phyloP scores from a whole-genome alignment of 2,113 vertebrate species.

The Sterrhoptilus dennistouni region DNA sequence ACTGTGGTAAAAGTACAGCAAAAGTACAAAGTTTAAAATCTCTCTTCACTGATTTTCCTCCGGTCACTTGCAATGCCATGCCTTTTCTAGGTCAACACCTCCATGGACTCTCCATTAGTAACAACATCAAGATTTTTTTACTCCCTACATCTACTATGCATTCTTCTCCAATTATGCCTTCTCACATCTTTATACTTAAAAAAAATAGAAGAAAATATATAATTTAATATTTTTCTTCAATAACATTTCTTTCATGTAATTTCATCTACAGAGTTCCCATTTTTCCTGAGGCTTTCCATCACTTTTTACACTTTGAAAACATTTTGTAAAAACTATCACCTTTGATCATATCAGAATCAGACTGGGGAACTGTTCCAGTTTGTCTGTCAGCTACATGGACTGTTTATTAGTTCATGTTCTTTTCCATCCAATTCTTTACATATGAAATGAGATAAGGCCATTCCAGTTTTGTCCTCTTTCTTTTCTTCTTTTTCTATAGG shows the following conservation, averaged over 20 bases:
- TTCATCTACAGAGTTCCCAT: background rate
- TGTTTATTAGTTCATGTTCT: background rate
- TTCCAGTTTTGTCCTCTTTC: background rate
- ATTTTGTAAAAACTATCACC: background rate
- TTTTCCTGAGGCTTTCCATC: background rate
- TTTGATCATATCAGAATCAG: background rate
- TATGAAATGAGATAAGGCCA: background rate
- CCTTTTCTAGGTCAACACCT: background rate
- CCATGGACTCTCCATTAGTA: background rate
- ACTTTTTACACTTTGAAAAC: background rate
- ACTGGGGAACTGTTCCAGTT: background rate
- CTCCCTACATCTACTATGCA: background rate
- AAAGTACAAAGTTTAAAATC: background rate
- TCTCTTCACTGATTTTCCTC: background rate
- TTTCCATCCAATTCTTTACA: background rate
- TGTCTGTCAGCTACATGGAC: background rate
- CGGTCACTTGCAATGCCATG: background rate
- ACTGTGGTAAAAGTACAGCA: background rate
- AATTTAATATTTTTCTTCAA: background rate
- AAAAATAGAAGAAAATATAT: background rate
- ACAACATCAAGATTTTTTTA: background rate
- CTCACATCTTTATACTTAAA: background rate
- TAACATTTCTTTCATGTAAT: background rate
- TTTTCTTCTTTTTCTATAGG: background rate
- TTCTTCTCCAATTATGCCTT: background rate